Evolutionary conservation across 2,888 invertebrate species (phyloP).

Genomic region (Limnephilus auricula): DNA sequence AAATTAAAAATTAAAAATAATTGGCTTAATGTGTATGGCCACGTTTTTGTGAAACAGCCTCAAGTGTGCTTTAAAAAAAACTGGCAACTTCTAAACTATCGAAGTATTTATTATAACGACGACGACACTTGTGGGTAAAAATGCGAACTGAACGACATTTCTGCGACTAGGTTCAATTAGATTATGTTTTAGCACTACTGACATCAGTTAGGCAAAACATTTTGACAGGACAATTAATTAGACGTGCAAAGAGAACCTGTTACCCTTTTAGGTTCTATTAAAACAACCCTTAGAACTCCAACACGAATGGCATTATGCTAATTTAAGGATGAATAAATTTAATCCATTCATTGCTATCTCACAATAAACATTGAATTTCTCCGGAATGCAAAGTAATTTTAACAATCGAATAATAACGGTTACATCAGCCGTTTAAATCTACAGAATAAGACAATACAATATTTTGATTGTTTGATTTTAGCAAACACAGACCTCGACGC

Average conservation of each 20-base stretch:
- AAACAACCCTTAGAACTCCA: constrained; percentile 38
- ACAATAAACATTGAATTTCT: constrained; percentile 44
- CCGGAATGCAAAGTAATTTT: constrained; percentile 21
- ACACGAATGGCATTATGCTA: constrained; percentile 25
- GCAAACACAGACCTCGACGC: background rate
- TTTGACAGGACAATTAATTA: constrained; percentile 38
- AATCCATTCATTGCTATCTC: constrained; percentile 23
- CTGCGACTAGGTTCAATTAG: background rate
- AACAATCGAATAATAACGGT: background rate
- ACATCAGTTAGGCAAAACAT: constrained; percentile 34
- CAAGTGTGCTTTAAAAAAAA: background rate
- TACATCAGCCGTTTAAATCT: constrained; percentile 18
- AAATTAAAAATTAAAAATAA: too few relatives aligned
- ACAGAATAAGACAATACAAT: constrained; percentile 16
- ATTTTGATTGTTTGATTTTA: constrained; percentile 8
- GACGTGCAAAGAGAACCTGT: background rate
- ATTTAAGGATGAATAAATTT: constrained; percentile 39
- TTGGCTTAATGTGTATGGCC: too few relatives aligned
- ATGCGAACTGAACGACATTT: background rate
- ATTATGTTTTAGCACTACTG: constrained; percentile 26
- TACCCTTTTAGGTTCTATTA: constrained; percentile 31
- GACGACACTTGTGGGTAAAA: background rate
- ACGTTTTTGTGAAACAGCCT: too few relatives aligned
- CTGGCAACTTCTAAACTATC: background rate
- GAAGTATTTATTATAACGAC: background rate